These are phyloP conservation scores for Acanthacorydalis orientalis DNA, from an alignment of 2,888 invertebrate genomes.

Conservation along the genomic window DNA sequence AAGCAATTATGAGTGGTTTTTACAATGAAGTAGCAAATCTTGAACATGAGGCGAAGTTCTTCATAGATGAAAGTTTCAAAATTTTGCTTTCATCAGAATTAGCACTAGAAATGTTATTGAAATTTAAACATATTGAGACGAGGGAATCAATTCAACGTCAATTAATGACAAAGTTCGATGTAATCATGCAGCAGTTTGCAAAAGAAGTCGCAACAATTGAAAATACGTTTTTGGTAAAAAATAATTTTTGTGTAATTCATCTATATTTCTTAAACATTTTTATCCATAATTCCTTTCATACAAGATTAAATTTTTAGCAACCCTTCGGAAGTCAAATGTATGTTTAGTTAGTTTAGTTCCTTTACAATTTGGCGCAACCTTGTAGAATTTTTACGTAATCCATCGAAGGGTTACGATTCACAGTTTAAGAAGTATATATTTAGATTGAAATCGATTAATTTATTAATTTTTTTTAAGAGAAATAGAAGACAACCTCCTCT, in stretches of 20 bases:
- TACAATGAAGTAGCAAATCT: slow-evolving; percentile 54
- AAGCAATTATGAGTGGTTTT: slow-evolving; percentile 61
- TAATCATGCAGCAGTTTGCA: slow-evolving; percentile 68
- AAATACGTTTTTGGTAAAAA: slow-evolving; percentile 46
- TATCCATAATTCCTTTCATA: no score
- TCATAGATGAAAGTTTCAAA: slow-evolving; percentile 74
- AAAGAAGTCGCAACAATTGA: slow-evolving; percentile 63
- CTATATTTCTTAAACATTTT: neutral
- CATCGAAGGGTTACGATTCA: neutral
- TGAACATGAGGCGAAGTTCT: slow-evolving; percentile 66
- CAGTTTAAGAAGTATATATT: neutral
- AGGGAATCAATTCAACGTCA: slow-evolving; percentile 54
- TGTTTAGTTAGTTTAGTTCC: no score
- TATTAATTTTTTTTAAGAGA: slow-evolving; percentile 26
- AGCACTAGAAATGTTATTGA: slow-evolving; percentile 61
- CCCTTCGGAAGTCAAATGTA: no score
- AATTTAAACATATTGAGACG: slow-evolving; percentile 65
- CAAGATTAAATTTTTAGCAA: no score
- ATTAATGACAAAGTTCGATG: slow-evolving; percentile 66
- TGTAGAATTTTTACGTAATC: neutral
- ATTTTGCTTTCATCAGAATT: slow-evolving; percentile 67
- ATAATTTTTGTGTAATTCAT: neutral
- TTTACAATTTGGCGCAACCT: no score
- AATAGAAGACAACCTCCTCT: slow-evolving; percentile 48
- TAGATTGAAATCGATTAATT: no score